Percentiles rank a stretch among this genome's conserved stretches.
phyloP scores from a whole-genome alignment of 23 tunicate species.

The Trididemnum clinides region DNA sequence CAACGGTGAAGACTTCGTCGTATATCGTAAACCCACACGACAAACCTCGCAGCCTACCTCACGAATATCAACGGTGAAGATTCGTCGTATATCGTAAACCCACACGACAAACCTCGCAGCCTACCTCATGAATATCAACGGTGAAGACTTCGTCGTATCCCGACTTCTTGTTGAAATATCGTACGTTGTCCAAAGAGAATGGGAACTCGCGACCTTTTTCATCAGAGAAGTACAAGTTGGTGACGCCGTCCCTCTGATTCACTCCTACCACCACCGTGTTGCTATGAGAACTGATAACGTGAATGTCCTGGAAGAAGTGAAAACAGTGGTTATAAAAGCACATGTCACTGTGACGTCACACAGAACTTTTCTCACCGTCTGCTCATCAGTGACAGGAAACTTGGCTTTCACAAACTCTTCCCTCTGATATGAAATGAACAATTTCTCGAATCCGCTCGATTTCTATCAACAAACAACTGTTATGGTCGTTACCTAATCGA shows the following conservation, averaged over 20 bases:
- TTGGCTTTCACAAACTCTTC: slow-evolving; percentile 57
- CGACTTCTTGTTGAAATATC: slow-evolving; percentile 67
- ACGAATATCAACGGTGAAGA: no score
- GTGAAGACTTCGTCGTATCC: slow-evolving; percentile 56
- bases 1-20: no score
- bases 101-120: no score
- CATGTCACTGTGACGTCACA: no score
- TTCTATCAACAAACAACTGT: no score
- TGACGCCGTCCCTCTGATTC: slow-evolving; percentile 47
- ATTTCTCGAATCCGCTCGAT: slow-evolving; percentile 71
- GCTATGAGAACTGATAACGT: slow-evolving; percentile 76
- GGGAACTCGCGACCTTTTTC: slow-evolving; percentile 46
- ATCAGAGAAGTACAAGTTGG: slow-evolving; percentile 77
- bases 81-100: no score
- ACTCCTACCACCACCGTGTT: slow-evolving; percentile 90
- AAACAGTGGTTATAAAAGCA: background rate
- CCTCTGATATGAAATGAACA: slow-evolving; percentile 68
- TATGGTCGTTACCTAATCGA: no score
- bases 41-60: no score
- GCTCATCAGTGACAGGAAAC: slow-evolving; percentile 49
- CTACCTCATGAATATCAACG: slow-evolving; percentile 83
- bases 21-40: no score
- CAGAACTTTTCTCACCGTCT: slow-evolving; percentile 69
- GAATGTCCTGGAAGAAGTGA: slow-evolving; percentile 93
- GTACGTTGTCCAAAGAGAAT: slow-evolving; percentile 58